These are phyloP conservation scores for Clusia tigrina DNA, from an alignment of 2,888 invertebrate genomes.

Conservation along the genomic window DNA sequence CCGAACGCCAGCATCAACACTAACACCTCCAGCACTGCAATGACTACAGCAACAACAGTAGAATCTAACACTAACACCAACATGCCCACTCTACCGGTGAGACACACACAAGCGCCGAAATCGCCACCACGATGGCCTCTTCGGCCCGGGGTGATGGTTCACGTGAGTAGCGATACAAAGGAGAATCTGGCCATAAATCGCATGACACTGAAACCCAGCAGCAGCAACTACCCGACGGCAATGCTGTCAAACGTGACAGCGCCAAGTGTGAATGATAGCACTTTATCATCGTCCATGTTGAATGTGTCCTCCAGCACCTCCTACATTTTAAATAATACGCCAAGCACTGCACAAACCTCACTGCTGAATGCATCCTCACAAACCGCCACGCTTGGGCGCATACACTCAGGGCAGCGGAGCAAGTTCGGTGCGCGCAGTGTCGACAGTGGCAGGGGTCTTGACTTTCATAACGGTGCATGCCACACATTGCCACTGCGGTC, in stretches of 20 bases:
- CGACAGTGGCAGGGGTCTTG: neutral
- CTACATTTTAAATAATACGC: neutral
- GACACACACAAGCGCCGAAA: constrained; percentile 51
- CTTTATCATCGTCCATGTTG: constrained; percentile 32
- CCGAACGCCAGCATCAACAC: constrained; percentile 27
- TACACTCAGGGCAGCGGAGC: constrained; percentile 1
- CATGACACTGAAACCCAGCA: constrained; percentile 50
- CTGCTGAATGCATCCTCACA: constrained; percentile 21
- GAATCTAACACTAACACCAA: constrained; percentile 32
- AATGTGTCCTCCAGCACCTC: constrained; percentile 19
- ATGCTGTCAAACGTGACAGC: constrained; percentile 44
- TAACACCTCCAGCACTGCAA: constrained; percentile 26
- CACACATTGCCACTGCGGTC: constrained; percentile 31
- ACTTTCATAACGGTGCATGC: constrained; percentile 18
- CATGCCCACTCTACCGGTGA: constrained; percentile 36
- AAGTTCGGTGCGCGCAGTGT: neutral
- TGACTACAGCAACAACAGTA: constrained; percentile 25
- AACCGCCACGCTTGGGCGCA: constrained; percentile 24
- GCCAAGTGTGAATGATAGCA: constrained; percentile 36
- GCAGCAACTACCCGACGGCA: constrained; percentile 39
- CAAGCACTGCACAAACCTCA: constrained; percentile 43
- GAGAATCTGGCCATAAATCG: constrained; percentile 72
- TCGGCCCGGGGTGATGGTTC: constrained; percentile 87
- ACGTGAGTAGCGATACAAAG: constrained; percentile 78
- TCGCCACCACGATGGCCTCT: constrained; percentile 78